A percentile compares a stretch with the other conserved stretches of the same genome.
Conservation (phyloP, 2,113 vertebrate species). For the Onychostruthus taczanowskii region DNA sequence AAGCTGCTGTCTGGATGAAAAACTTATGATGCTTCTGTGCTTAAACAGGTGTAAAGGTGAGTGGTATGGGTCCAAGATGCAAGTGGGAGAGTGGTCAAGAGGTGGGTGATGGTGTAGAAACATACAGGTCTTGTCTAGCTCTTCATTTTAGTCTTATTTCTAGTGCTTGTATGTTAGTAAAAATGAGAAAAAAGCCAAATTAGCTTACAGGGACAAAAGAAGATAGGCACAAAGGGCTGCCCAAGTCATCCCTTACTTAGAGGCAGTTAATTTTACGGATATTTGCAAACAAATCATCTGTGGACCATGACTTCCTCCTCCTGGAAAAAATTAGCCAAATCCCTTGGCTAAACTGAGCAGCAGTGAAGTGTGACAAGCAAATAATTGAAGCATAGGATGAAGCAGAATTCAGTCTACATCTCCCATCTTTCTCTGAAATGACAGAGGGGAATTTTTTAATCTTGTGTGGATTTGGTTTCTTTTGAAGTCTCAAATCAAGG, state of each 20-base stretch:
- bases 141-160: neutral
- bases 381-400: neutral
- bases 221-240: neutral
- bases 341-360: neutral
- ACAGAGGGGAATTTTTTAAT: neutral
- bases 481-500: neutral
- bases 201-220: neutral
- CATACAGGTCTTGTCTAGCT: neutral
- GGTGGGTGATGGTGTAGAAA: neutral
- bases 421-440: neutral
- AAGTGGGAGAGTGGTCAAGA: neutral
- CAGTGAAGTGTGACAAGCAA: neutral
- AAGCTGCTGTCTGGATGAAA: neutral
- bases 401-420: neutral
- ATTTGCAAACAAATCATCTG: neutral
- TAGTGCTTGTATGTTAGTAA: neutral
- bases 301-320: neutral
- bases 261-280: neutral
- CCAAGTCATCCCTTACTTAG: neutral
- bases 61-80: neutral
- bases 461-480: neutral
- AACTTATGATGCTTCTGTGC: neutral
- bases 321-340: neutral
- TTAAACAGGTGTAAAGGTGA: neutral
- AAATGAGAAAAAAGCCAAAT: neutral